Evolutionary conservation across 2,797 vertebrate genomes (phyloP), one percentile per base, ranked within the genome.

Genomic region (Chaetodon trifasciatus): DNA sequence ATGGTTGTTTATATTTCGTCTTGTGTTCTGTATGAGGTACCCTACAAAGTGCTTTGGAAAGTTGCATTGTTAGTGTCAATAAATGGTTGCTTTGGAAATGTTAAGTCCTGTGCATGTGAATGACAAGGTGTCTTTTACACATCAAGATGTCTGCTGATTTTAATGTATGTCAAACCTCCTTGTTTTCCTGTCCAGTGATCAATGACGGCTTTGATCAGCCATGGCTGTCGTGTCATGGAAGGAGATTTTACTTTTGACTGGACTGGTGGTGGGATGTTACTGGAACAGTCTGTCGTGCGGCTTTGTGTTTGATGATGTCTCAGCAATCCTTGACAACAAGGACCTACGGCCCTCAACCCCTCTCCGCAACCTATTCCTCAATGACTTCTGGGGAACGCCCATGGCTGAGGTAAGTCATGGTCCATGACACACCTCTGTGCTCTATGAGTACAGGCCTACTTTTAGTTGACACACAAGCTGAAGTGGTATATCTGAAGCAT

Each of bases 381-480:
- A 99, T 95, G 98, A 99, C 90, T 99, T 99, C 91, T 99, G 98
- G 98, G 98, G 98, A 49, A 99, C 98, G 8, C 98, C 98, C 28
- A 99, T 99, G 98, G 95, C 97, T 52, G 98, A 99, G 97, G 97
- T 97, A 93, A 88, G 64, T 23, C 16, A 35, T 39, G 21, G 2
- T 17, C 44, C 8, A 49, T 44, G 11, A 62, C n/a, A 46, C 35
- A 37, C n/a, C 5, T 13, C n/a, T 64, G 28, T 37, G 46, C 2
- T 61, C 42, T 6, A 60, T 55, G n/a, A 21, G 19, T 67, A 28
- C 0, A 56, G 52, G 19, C 7, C 39, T 16, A 28, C 13, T 13
- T 57, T 28, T 42, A n/a, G 9, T 44, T 46, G 37, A 66, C n/a
- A 8, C 4, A 19, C 40, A 58, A 46, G 19, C 39, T 28, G 1